These are phyloP conservation scores for Nasonovia ribisnigri DNA, from an alignment of 2,888 invertebrate genomes.

Conservation along the genomic window DNA sequence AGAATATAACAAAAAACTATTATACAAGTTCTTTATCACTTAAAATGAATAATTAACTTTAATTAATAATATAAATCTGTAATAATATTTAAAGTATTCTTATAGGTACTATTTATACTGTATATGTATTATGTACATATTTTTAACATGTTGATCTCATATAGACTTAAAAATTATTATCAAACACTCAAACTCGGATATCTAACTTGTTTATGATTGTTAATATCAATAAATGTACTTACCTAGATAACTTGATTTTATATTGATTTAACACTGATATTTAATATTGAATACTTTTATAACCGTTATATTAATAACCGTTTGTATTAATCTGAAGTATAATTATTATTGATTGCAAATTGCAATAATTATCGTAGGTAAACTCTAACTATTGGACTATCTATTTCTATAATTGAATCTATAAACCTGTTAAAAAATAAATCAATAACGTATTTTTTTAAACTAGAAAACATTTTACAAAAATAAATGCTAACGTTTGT, in stretches of 20 bases:
- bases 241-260: not conserved
- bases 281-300: not conserved
- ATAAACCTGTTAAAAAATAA: not conserved
- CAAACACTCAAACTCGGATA: not conserved
- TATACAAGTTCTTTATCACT: not conserved
- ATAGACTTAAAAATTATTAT: not conserved
- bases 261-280: not conserved
- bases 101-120: not conserved
- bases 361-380: not conserved
- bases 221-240: not conserved
- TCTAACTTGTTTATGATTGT: not conserved
- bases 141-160: not conserved
- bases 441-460: not conserved
- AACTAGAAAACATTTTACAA: not conserved
- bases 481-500: not conserved
- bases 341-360: not conserved
- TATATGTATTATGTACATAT: no score
- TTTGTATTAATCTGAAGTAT: not conserved
- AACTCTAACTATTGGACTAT: not conserved
- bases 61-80: not conserved
- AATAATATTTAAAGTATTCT: not conserved
- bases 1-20: not conserved
- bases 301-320: not conserved
- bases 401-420: not conserved
- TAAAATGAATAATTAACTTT: not conserved